Evolutionary conservation across 2,113 vertebrate genomes (phyloP).

Genomic region (Malaclemys terrapin): DNA sequence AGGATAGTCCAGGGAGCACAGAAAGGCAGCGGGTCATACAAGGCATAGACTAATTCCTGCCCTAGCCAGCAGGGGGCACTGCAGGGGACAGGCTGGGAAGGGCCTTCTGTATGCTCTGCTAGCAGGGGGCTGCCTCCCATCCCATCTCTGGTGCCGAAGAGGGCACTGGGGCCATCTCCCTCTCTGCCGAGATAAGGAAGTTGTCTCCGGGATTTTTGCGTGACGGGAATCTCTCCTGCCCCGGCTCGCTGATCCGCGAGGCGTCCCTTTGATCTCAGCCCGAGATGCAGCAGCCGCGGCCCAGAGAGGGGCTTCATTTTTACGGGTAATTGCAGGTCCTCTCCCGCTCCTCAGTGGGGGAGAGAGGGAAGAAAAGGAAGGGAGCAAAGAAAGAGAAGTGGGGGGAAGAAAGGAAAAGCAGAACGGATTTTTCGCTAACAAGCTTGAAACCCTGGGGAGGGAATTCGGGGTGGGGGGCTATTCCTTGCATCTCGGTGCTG

Average conservation of each 20-base stretch:
- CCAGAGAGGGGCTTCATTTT: not conserved
- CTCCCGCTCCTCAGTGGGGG: not conserved
- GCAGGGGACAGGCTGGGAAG: not conserved
- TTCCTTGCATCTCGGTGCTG: not conserved
- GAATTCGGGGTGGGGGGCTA: no score
- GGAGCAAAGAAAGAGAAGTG: not conserved
- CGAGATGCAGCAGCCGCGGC: not conserved
- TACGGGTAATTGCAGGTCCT: not conserved
- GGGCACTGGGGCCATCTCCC: not conserved
- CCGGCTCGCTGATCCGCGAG: not conserved
- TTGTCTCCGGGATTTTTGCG: not conserved
- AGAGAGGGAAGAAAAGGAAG: not conserved
- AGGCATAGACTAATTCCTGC: not conserved
- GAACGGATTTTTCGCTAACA: not conserved
- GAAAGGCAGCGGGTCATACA: not conserved
- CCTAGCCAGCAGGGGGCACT: not conserved
- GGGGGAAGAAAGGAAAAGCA: not conserved
- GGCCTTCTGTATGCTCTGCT: not conserved
- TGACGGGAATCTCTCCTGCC: conserved; percentile 14
- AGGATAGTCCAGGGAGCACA: not conserved
- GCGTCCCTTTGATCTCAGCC: conserved; percentile 12
- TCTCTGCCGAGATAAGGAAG: not conserved
- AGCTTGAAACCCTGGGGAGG: not conserved
- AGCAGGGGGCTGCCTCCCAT: not conserved
- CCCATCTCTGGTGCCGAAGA: not conserved